phyloP scores from a whole-genome alignment of 2,888 invertebrate species.

The Latrodectus elegans region DNA sequence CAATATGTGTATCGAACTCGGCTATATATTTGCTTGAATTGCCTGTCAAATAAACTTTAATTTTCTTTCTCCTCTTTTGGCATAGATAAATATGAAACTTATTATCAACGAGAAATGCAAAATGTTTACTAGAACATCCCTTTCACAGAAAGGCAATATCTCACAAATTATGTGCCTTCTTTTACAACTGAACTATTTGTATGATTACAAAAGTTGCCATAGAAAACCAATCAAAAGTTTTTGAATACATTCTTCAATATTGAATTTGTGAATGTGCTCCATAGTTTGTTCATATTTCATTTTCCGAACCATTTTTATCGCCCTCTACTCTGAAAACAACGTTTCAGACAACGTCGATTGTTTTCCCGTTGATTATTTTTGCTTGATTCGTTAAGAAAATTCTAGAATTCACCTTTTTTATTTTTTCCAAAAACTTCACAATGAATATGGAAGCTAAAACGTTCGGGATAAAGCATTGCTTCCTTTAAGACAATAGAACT shows the following conservation, averaged over 20 bases:
- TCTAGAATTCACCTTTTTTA: constrained; percentile 25
- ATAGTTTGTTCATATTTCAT: neutral
- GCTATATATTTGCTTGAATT: too few species aligned
- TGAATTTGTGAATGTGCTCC: neutral
- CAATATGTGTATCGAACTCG: too few species aligned
- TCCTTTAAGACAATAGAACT: constrained; percentile 53
- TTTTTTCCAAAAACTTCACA: constrained; percentile 28
- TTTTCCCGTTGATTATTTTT: constrained; percentile 31
- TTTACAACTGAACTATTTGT: too few species aligned
- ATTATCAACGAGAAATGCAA: too few species aligned
- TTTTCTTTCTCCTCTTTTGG: too few species aligned
- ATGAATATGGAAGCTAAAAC: constrained; percentile 25
- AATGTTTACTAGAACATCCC: too few species aligned
- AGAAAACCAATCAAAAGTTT: constrained; percentile 3
- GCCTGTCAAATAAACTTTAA: too few species aligned
- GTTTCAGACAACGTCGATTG: neutral
- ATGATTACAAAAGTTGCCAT: too few species aligned
- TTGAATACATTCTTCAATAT: constrained; percentile 3
- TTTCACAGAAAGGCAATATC: too few species aligned
- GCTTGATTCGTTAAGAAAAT: constrained; percentile 41
- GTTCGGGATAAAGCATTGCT: constrained; percentile 47
- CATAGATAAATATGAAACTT: too few species aligned
- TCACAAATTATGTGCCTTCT: too few species aligned
- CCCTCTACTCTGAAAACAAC: too few species aligned
- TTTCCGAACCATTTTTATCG: neutral